Conservation (phyloP, 1,140 invertebrate genomes). For the Drosophila pseudoananassae region DNA sequence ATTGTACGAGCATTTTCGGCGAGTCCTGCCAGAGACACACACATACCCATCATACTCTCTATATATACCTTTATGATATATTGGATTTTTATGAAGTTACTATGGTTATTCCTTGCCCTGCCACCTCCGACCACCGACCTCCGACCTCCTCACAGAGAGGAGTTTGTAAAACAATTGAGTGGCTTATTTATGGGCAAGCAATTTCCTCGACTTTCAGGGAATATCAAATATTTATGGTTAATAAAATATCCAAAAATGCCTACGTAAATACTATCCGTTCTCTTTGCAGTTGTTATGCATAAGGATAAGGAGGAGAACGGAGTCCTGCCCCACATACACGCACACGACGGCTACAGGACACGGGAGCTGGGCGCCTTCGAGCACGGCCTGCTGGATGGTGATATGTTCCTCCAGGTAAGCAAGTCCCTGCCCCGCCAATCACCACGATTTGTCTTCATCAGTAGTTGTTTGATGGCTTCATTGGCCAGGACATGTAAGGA, state of each 20-base stretch:
- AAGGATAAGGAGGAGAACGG: slow-evolving; percentile 94
- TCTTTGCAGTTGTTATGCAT: slow-evolving; percentile 94
- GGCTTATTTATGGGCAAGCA: slow-evolving; percentile 63
- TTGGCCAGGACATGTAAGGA: slow-evolving; percentile 48
- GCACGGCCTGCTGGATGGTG: slow-evolving; percentile 95
- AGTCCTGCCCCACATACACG: slow-evolving; percentile 84
- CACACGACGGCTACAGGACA: slow-evolving; percentile 87
- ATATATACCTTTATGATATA: slow-evolving; percentile 51
- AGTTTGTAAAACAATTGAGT: slow-evolving; percentile 63
- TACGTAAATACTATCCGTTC: slow-evolving; percentile 40
- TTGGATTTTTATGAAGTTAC: slow-evolving; percentile 80
- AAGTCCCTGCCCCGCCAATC: neutral
- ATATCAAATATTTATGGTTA: slow-evolving; percentile 72
- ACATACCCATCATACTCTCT: slow-evolving; percentile 15
- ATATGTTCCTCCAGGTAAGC: slow-evolving; percentile 97
- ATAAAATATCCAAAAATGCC: slow-evolving; percentile 66
- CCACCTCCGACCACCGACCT: neutral
- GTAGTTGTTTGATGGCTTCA: slow-evolving; percentile 55
- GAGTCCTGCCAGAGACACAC: slow-evolving; percentile 7
- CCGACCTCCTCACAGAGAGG: slow-evolving; percentile 1
- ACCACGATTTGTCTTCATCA: slow-evolving; percentile 74
- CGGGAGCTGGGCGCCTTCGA: slow-evolving; percentile 94
- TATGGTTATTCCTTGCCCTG: slow-evolving; percentile 59
- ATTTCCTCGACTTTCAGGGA: slow-evolving; percentile 23
- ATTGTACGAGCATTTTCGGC: slow-evolving; percentile 56